Percentiles rank a stretch among this genome's conserved stretches.
phyloP scores from a whole-genome alignment of 2,113 vertebrate genomes.

The Plecotus auritus region DNA sequence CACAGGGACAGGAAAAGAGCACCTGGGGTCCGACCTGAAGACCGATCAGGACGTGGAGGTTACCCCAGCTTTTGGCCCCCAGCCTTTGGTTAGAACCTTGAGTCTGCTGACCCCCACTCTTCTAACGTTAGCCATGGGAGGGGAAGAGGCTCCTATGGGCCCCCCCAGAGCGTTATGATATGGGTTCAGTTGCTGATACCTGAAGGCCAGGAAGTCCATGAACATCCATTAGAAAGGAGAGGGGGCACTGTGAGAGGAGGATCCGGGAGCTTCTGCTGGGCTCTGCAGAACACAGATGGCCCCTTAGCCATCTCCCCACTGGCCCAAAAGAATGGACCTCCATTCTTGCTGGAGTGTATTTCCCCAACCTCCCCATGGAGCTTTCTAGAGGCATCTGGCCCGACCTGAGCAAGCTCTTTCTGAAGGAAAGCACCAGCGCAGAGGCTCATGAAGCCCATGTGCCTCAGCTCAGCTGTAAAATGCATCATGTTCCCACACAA shows the following conservation, averaged over 20 bases:
- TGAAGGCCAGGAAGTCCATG: not conserved
- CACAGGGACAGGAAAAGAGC: too few species aligned
- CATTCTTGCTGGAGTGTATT: not conserved
- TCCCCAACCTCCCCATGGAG: not conserved
- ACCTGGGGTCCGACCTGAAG: not conserved
- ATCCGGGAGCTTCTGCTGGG: not conserved
- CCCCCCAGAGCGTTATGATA: not conserved
- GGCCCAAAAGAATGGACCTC: not conserved
- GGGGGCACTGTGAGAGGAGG: not conserved
- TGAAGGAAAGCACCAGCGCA: not conserved
- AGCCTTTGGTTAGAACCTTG: not conserved
- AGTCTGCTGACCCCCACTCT: not conserved
- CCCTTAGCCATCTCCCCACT: not conserved
- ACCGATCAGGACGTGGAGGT: not conserved
- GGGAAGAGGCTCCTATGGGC: fast-evolving
- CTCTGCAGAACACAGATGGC: not conserved
- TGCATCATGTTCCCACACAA: not conserved
- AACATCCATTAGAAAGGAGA: not conserved
- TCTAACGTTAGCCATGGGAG: not conserved
- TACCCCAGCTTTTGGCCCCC: not conserved
- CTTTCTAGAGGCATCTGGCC: not conserved
- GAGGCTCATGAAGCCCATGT: not conserved
- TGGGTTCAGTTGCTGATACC: not conserved
- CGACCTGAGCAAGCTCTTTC: not conserved
- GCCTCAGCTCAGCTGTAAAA: not conserved